Evolutionary conservation across 2,113 vertebrate genomes (phyloP).

Genomic region (Plecturocebus donacophilus): DNA sequence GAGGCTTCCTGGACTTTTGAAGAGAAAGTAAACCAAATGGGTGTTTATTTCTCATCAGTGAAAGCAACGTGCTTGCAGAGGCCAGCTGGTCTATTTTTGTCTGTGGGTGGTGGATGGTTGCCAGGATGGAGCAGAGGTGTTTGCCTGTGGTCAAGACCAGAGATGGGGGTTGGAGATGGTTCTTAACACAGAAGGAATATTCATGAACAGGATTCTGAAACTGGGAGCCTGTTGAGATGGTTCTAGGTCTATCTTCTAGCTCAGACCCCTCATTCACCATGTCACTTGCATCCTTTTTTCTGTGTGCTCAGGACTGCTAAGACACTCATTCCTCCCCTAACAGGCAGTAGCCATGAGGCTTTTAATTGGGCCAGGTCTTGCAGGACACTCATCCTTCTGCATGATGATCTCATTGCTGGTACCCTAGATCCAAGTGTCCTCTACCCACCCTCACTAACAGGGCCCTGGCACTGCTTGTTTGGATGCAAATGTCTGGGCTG

Average conservation of each 20-base stretch:
- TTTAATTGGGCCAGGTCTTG: not conserved
- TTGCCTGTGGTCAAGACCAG: slow-evolving; percentile 7
- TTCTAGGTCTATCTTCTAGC: not conserved
- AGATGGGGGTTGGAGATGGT: not conserved
- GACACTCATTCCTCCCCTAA: not conserved
- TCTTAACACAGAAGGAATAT: not conserved
- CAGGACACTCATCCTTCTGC: not conserved
- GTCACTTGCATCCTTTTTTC: not conserved
- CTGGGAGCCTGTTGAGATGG: not conserved
- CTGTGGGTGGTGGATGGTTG: not conserved
- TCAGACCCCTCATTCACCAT: not conserved
- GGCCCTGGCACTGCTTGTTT: not conserved
- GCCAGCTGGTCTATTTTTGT: slow-evolving; percentile 61
- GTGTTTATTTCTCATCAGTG: slow-evolving; percentile 70
- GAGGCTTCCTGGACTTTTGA: slow-evolving; percentile 68
- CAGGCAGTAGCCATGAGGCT: not conserved
- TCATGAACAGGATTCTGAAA: not conserved
- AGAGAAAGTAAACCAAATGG: slow-evolving; percentile 70
- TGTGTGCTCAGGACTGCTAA: not conserved
- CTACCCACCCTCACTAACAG: not conserved
- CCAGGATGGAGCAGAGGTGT: slow-evolving; percentile 58
- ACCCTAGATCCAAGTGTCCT: not conserved
- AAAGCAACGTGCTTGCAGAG: slow-evolving; percentile 43
- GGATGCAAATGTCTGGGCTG: not conserved
- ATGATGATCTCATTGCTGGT: not conserved